Percentiles rank a stretch among this genome's conserved stretches.
These are phyloP conservation scores for Mythimna lalbum DNA, from an alignment of 2,888 invertebrate species.

Conservation along the genomic window DNA sequence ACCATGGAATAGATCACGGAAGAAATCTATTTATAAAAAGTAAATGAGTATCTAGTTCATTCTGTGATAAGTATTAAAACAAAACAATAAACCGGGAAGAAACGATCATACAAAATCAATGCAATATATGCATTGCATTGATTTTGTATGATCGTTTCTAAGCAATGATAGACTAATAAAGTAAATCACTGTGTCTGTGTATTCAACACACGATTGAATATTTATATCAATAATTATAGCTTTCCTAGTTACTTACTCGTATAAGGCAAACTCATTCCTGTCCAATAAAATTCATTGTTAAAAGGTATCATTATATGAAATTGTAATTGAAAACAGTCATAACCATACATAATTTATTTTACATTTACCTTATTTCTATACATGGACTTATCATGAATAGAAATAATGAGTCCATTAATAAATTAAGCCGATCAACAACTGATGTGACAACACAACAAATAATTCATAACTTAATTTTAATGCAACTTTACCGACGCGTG, in stretches of 20 bases:
- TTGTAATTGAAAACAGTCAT: conserved; percentile 11
- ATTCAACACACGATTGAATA: conserved; percentile 11
- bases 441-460: conserved; percentile 24
- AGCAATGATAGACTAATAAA: not conserved
- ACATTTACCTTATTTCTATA: too few species aligned
- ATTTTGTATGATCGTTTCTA: too few species aligned
- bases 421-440: conserved; percentile 22
- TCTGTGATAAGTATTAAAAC: too few species aligned
- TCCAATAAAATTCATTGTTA: conserved; percentile 15
- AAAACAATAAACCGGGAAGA: not conserved
- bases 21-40: too few species aligned
- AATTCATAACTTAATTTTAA: conserved; percentile 34
- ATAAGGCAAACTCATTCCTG: conserved; percentile 4
- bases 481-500: conserved; percentile 25
- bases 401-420: conserved; percentile 23
- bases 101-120: not conserved
- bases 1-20: too few species aligned
- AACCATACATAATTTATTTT: not conserved
- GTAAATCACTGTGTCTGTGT: not conserved
- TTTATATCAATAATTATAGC: not conserved
- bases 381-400: conserved; percentile 1
- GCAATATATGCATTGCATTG: not conserved
- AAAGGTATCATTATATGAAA: conserved; percentile 17
- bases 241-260: conserved; percentile 3
- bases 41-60: too few species aligned